Evolutionary conservation across 1,140 invertebrate species (phyloP).

Genomic region (Drosophila murphyi): DNA sequence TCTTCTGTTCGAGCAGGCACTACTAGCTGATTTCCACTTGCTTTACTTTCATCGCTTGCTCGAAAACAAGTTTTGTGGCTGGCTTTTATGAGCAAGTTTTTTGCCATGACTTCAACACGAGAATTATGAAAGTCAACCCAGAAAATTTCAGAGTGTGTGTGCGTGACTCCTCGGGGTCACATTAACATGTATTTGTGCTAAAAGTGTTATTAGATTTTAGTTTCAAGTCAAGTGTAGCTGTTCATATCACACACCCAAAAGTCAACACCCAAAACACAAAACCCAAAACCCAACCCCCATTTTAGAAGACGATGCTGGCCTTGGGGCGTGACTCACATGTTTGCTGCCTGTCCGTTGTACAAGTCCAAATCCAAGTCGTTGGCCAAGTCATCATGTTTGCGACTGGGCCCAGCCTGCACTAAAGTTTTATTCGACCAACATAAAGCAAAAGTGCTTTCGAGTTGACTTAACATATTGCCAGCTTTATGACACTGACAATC

Average conservation of each 20-base stretch:
- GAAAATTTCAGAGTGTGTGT: slow-evolving; percentile 22
- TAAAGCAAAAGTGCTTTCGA: slow-evolving; percentile 81
- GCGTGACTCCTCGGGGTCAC: slow-evolving; percentile 78
- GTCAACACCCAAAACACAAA: background rate
- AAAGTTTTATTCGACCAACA: slow-evolving; percentile 78
- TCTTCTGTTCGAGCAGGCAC: background rate
- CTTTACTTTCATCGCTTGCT: slow-evolving; percentile 30
- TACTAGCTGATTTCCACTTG: background rate
- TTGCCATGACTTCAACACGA: slow-evolving; percentile 47
- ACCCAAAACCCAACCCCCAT: background rate
- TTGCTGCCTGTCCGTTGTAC: slow-evolving; percentile 11
- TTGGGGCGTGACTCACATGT: slow-evolving; percentile 45
- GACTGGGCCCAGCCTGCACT: slow-evolving; percentile 57
- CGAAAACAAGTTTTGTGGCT: slow-evolving; percentile 47
- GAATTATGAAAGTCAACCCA: slow-evolving; percentile 73
- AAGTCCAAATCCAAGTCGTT: slow-evolving; percentile 36
- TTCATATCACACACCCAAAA: slow-evolving; percentile 12
- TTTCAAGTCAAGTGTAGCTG: slow-evolving; percentile 76
- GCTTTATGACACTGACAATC: slow-evolving; percentile 58
- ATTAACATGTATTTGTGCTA: slow-evolving; percentile 83
- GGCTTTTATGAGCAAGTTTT: slow-evolving; percentile 62
- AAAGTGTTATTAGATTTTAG: slow-evolving; percentile 83
- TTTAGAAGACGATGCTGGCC: slow-evolving; percentile 2
- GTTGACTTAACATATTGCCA: slow-evolving; percentile 68
- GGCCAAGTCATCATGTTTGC: slow-evolving; percentile 50